Evolutionary conservation across 1,140 invertebrate species (phyloP).

Genomic region (Drosophila burlai): DNA sequence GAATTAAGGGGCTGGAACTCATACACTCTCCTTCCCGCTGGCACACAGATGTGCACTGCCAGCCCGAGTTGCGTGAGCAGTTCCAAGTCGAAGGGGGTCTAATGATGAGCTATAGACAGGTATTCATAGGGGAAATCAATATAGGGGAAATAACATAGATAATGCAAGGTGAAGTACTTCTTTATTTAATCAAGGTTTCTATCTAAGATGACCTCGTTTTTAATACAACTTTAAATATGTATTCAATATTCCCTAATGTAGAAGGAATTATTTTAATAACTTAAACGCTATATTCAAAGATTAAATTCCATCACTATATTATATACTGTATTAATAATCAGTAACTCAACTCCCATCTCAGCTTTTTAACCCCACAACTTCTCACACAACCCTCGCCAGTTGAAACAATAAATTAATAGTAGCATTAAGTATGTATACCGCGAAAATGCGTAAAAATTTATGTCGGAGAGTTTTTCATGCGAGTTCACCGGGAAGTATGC

Average conservation of each 20-base stretch:
- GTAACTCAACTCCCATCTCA: background rate
- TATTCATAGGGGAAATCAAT: background rate
- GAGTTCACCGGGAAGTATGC: constrained; percentile 22
- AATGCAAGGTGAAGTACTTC: too few species aligned
- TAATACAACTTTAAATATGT: background rate
- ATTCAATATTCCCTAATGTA: background rate
- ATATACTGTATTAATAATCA: too few species aligned
- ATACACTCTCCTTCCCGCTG: constrained; percentile 4
- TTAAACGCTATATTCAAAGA: too few species aligned
- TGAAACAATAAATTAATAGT: constrained; percentile 67
- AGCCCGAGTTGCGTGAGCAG: constrained; percentile 14
- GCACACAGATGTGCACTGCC: constrained; percentile 25
- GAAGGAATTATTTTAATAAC: too few species aligned
- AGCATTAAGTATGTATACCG: constrained; percentile 72
- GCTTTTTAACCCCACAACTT: background rate
- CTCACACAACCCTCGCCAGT: constrained; percentile 23
- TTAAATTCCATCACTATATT: too few species aligned
- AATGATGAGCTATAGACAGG: background rate
- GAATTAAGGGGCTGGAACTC: background rate
- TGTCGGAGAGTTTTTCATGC: constrained; percentile 55
- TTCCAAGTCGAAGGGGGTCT: background rate
- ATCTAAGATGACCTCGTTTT: background rate
- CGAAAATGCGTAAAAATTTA: constrained; percentile 67
- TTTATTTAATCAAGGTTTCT: too few species aligned
- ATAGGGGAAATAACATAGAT: too few species aligned